Base-by-base conservation (phyloP, 2,888 invertebrate species). In the Hipparchia sbordonii region DNA sequence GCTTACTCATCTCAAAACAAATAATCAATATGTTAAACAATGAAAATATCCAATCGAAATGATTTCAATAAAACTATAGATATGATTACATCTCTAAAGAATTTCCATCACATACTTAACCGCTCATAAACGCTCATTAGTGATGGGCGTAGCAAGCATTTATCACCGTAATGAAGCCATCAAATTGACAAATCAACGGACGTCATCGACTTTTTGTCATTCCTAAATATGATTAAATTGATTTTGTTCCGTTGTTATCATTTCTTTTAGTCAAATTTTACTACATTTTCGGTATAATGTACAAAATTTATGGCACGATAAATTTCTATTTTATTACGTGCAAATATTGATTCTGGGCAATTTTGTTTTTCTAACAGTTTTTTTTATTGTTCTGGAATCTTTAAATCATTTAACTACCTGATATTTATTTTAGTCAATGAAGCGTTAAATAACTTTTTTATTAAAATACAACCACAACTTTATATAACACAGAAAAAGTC, bases 121-220 rank as follows among this genome's bases (percentile, higher is more conserved):
- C 33, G 68, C 69, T 76, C 76, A 76, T 61, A 62, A 62, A 46
- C 33, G 68, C 69, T 76, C 76, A 74, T 76, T 74, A 76, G 76
- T 65, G 72, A 67, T 10, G 59, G 59, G 9, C 57, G 56, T 72
- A 23, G n/a, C 54, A 13, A 45, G 63, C 61, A 65, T 74, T 67
- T 68, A 68, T 72, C 74, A 67, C 63, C 67, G 57, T 74, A 76
- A 76, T 76, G 71, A 76, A 76, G 73, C 52, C 72, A 71, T 76
- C 66, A 68, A 66, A 67, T 66, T 54, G 71, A 72, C 72, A 76
- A 68, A 71, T 63, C 66, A 61, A 74, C 71, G 56, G 23, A 57
- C 62, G 13, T 59, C 13, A 54, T 23, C 65, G 65, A 65, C 51
- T 33, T 65, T 45, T 74, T 65, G 66, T 66, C 48, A 39, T 66